Evolutionary conservation across 2,797 vertebrate genomes (phyloP), one percentile per base, ranked within the genome.

Genomic region (Sebastes jordani): DNA sequence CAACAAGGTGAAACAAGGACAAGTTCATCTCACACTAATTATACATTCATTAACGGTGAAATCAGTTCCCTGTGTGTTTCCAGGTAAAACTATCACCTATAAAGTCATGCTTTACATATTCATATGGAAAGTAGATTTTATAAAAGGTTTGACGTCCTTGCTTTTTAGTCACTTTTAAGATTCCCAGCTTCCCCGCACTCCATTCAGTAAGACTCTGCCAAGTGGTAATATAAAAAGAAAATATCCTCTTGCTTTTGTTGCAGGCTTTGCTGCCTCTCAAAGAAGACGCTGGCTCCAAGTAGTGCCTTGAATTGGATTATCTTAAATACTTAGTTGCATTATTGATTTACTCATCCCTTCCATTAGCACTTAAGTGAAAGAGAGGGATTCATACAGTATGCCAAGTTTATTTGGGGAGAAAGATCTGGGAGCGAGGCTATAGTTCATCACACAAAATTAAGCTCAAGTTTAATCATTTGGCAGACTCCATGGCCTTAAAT

Each of bases 251-350:
- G 54, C 88, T 74, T 89, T 93, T 91, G 87, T 87, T 76, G 74
- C 64, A 71, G 81, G 71, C 80, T 90, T 88, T 86, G 74, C 86
- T 60, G 76, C 78, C 78, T 87, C 76, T 86, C 72, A 91, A 82
- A 76, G 67, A 90, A 79, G 65, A 75, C 63, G 59, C 62, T 84
- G 81, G 74, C 80, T 92, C 55, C 81, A 89, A 91, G 88, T 67
- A 61, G 66, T 82, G 77, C 81, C 81, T 80, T 80, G 81, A 91
- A 94, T 90, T 91, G 85, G 90, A 93, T 94, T 94, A 92, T 92
- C 85, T 88, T 87, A 90, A 92, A 93, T 89, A 91, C 89, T 89
- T 84, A 61, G 81, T 89, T 89, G 74, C 81, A 87, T 87, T 93
- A 91, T 89, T 93, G 88, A 93, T 90, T 91, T 88, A 90, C 82